phyloP scores from a whole-genome alignment of 1,140 invertebrate genomes.

The Temnothorax curvispinosus region DNA sequence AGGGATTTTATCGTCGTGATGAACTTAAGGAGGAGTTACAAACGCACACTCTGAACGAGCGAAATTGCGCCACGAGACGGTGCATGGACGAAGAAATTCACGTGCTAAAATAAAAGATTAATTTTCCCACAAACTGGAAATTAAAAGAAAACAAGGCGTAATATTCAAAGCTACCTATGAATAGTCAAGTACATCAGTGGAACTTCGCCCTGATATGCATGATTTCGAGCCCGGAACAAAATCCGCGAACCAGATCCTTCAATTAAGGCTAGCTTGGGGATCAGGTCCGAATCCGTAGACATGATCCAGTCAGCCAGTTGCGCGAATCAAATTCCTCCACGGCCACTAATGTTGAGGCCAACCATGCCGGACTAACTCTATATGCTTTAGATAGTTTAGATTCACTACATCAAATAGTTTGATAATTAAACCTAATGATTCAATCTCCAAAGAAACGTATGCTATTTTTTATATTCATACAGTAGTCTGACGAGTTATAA shows the following conservation, averaged over 20 bases:
- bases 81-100: background rate
- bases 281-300: conserved; percentile 39
- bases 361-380: conserved; percentile 1
- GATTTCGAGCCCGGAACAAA: conserved; percentile 11
- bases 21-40: background rate
- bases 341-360: conserved; percentile 9
- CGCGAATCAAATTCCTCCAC: conserved; percentile 16
- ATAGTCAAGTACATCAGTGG: background rate
- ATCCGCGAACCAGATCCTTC: conserved; percentile 44
- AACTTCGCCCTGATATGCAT: background rate
- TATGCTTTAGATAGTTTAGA: background rate
- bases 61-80: background rate
- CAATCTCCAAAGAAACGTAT: no score
- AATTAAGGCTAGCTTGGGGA: conserved; percentile 46
- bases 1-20: background rate
- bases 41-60: background rate
- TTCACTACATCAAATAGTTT: background rate
- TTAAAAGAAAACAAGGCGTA: conserved; percentile 47
- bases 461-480: background rate
- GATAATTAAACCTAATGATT: conserved; percentile 36
- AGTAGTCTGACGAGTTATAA: background rate
- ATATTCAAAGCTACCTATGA: conserved; percentile 2
- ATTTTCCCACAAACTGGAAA: conserved; percentile 39
- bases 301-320: conserved; percentile 21
- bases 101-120: conserved; percentile 12